Evolutionary conservation across 2,113 vertebrate genomes (phyloP).

Genomic region (Eira barbara): DNA sequence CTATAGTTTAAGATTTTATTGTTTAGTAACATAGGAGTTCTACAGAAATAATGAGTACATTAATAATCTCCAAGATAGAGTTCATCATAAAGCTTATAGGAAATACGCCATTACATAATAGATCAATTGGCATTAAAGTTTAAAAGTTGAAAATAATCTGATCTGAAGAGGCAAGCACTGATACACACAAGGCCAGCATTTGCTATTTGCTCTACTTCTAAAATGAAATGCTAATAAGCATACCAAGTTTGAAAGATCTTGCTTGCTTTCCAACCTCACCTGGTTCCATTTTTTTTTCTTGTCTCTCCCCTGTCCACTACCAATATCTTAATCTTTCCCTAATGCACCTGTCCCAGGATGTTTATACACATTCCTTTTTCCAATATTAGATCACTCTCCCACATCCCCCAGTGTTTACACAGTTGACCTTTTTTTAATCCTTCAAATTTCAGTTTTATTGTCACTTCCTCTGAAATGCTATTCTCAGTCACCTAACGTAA

Average conservation of each 20-base stretch:
- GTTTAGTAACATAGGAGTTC: not conserved
- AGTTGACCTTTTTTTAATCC: not conserved
- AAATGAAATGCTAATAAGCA: not conserved
- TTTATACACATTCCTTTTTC: not conserved
- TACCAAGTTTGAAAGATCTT: not conserved
- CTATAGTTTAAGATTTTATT: not conserved
- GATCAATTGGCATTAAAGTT: not conserved
- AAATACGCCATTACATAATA: not conserved
- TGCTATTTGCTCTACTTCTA: not conserved
- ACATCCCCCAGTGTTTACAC: not conserved
- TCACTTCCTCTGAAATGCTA: not conserved
- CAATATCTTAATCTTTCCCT: not conserved
- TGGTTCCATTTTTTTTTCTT: not conserved
- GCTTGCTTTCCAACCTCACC: not conserved
- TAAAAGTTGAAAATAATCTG: not conserved
- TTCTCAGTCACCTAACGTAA: not conserved
- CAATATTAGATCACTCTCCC: not conserved
- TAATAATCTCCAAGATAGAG: not conserved
- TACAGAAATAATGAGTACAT: not conserved
- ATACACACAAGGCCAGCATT: not conserved
- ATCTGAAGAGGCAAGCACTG: not conserved
- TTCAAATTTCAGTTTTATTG: not conserved
- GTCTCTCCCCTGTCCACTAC: not conserved
- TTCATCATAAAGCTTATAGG: not conserved
- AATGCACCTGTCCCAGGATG: not conserved